Evolutionary conservation across 1,140 invertebrate species (phyloP).

Genomic region (Artemia franciscana): DNA sequence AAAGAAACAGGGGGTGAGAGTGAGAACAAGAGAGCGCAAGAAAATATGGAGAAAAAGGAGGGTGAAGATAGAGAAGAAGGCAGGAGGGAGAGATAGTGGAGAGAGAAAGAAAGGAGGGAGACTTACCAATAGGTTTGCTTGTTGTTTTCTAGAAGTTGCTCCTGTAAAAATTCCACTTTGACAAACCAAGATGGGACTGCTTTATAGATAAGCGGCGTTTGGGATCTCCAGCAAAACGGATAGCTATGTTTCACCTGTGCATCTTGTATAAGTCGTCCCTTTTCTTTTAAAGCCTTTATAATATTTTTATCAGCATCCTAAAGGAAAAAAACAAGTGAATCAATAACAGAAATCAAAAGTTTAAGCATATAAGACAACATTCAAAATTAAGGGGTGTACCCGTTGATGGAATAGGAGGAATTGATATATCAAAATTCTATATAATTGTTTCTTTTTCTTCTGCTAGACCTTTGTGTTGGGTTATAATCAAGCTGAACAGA

Average conservation of each 20-base stretch:
- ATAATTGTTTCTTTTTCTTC: too few species aligned
- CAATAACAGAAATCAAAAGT: too few species aligned
- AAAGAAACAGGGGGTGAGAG: not conserved
- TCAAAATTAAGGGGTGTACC: too few species aligned
- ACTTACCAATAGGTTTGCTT: conserved; percentile 69
- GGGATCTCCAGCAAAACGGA: conserved; percentile 97
- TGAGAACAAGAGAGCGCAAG: not conserved
- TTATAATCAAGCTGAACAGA: too few species aligned
- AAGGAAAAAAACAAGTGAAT: conserved; percentile 4
- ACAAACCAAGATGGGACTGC: conserved; percentile 98
- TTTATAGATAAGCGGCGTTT: conserved; percentile 93
- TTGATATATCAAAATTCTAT: too few species aligned
- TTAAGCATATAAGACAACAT: too few species aligned
- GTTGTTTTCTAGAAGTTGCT: conserved; percentile 53
- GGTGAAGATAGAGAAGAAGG: conserved; percentile 6
- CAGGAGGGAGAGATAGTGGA: conserved; percentile 2
- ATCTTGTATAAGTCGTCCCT: conserved; percentile 45
- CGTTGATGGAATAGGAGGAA: too few species aligned
- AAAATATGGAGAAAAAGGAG: not conserved
- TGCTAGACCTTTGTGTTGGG: too few species aligned
- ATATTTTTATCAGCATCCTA: conserved; percentile 57
- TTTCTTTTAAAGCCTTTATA: conserved; percentile 54
- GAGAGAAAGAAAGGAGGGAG: not conserved
- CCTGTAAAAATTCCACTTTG: conserved; percentile 66
- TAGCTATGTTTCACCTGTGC: conserved; percentile 79